Percentiles rank a stretch among this genome's conserved stretches.
Evolutionary conservation across 2,113 vertebrate species (phyloP).

Genomic region (Jaculus jaculus): DNA sequence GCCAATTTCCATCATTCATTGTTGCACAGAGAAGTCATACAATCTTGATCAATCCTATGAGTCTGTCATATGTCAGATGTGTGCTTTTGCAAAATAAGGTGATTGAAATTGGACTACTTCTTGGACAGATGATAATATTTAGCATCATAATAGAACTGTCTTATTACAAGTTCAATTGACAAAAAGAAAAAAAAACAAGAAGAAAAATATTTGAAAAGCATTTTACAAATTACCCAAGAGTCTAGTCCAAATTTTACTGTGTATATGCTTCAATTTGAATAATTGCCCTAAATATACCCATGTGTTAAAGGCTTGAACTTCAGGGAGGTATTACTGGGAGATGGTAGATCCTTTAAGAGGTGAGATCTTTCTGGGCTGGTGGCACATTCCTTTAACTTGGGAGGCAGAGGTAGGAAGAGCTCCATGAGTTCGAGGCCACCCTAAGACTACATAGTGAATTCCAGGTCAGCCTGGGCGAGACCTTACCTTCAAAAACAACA

Average conservation of each 20-base stretch:
- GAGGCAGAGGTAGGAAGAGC: too few species aligned
- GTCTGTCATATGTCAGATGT: neutral
- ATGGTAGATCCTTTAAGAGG: neutral
- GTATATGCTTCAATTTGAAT: neutral
- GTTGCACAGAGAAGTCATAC: neutral
- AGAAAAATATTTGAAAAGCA: neutral
- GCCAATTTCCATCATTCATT: neutral
- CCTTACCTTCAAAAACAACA: too few species aligned
- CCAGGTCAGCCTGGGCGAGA: too few species aligned
- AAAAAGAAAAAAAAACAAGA: neutral
- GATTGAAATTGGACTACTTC: neutral
- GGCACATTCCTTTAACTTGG: too few species aligned
- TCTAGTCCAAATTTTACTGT: neutral
- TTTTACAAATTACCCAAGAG: conserved; percentile 16
- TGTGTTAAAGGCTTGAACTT: neutral
- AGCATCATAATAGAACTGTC: neutral
- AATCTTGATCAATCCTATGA: neutral
- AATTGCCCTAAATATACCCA: neutral
- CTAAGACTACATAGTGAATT: too few species aligned
- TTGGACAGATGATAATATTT: neutral
- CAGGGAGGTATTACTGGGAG: neutral
- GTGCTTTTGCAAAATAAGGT: neutral
- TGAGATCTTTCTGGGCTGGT: too few species aligned
- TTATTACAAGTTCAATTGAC: neutral
- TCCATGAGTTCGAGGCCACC: too few species aligned